A percentile compares a stretch with the other conserved stretches of the same genome.
These are phyloP conservation scores for Callinectes sapidus DNA, from an alignment of 2,888 invertebrate species.

Conservation along the genomic window DNA sequence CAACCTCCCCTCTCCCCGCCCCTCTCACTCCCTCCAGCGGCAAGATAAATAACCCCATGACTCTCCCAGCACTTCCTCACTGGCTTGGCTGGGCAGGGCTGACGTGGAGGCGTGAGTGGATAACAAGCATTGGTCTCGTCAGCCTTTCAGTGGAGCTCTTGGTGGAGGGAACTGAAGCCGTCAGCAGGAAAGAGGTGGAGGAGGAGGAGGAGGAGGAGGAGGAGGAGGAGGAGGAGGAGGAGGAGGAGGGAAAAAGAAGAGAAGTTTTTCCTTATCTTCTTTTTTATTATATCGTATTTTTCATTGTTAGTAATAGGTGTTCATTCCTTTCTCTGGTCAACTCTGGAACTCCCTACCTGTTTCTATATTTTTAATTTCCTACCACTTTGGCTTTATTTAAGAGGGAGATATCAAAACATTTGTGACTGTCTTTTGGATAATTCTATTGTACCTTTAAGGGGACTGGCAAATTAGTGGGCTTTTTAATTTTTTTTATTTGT, in stretches of 20 bases:
- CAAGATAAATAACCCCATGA: background rate
- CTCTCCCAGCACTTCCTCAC: background rate
- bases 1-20: background rate
- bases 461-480: too few species aligned
- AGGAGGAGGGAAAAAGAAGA: background rate
- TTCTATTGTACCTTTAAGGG: too few species aligned
- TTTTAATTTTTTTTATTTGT: too few species aligned
- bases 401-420: too few species aligned
- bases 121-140: background rate
- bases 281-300: too few species aligned
- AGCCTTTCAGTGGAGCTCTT: background rate
- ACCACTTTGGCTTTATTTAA: too few species aligned
- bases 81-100: background rate
- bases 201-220: constrained; percentile 6
- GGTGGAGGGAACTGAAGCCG: background rate
- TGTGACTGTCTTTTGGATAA: too few species aligned
- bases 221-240: background rate
- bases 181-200: background rate
- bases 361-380: too few species aligned
- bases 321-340: too few species aligned
- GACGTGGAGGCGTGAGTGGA: background rate
- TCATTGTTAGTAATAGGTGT: too few species aligned
- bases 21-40: background rate
- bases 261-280: too few species aligned
- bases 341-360: too few species aligned